Base-by-base conservation (phyloP, 2,888 invertebrate species). In the Schizaphis graminum region DNA sequence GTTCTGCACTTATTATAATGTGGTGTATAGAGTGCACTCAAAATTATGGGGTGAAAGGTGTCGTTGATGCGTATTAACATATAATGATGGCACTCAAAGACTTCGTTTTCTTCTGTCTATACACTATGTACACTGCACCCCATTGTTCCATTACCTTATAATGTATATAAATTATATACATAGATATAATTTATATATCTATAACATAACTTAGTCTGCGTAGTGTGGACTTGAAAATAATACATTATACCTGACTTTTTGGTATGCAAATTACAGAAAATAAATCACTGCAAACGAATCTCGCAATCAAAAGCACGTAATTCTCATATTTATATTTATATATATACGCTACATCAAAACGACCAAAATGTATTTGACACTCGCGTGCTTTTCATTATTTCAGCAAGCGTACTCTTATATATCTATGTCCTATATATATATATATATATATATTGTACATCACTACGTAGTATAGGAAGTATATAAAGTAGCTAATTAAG, bases 261-360 rank as follows among this genome's bases (percentile, higher is more conserved):
- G 47, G 44, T 47, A 77, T 77, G 67, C 35, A 77, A 91, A 90
- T 90, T 35, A 5, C 21, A 35, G 49, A 3, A 67, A 90, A 91
- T 49, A 91, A 67, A 49, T 47, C 77, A 53, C 24, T 35, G 24
- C 35, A 49, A 77, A 77, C 28, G 49, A 67, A 49, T 91, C 35
- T 91, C 26, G 77, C 91, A 53, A 91, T 67, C 47, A 67, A 47
- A 47, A 90, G n/a, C 90, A 47, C 90, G 67, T 90, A 61, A 35
- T 47, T 47, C 61, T 10, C 28, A 44, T 57, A 13, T n/a, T n/a
- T 28, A n/a, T 44, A 44, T n/a, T 28, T 28, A n/a, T 44, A 21
- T 41, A 44, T 4, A 16, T 10, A 26, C 44, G 21, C 24, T 47
- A 61, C 67, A 47, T 90, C 47, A 67, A 90, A 90, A 67, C 47